Evolutionary conservation across 23 tunicate species (phyloP), one percentile per base, ranked within the genome.

Genomic region (Phallusia fumigata): DNA sequence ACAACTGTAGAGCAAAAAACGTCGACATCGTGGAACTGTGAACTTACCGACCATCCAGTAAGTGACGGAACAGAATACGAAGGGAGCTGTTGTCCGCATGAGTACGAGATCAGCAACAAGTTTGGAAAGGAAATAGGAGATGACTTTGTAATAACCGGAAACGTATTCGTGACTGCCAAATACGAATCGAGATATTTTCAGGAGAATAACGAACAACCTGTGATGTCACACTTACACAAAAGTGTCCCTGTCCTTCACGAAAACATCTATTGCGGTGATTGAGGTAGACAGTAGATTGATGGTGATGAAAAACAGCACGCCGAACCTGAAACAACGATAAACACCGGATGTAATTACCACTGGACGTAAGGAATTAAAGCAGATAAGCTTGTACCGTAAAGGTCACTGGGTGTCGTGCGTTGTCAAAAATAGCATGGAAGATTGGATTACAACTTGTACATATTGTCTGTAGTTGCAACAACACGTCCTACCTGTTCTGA

Each of bases 41-140:
- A 31, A 90, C 98, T 94, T 65, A 94, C 98, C 98, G 50, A 89
- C 94, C 98, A 94, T 94, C 98, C 98, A 94, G 80, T 94, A 94
- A 0, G 94, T 94, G 0, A 94, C 90, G 47, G 83, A 58, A 28
- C 90, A 83, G 79, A 94, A 94, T 32, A 89, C 84, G 31, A 94
- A 74, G 18, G 98, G 94, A 33, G 89, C 85, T 34, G 89, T 79
- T 32, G 98, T 94, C 31, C 98, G 77, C 88, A 94, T 85, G 32
- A 94, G 98, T 32, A 94, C 82, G 0, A 94, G 86, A 89, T 94
- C 98, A 13, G 98, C 98, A 10, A 83, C 76, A 33, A 94, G 79
- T 64, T 89, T 85, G 64, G 98, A 79, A 15, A 86, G 85, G 77
- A 94, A 94, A 73, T 94, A 94, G 0, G 98, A 53, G 49, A 94